A percentile compares a stretch with the other conserved stretches of the same genome.
Evolutionary conservation across 2,113 vertebrate species (phyloP).

Genomic region (Axis porcinus): DNA sequence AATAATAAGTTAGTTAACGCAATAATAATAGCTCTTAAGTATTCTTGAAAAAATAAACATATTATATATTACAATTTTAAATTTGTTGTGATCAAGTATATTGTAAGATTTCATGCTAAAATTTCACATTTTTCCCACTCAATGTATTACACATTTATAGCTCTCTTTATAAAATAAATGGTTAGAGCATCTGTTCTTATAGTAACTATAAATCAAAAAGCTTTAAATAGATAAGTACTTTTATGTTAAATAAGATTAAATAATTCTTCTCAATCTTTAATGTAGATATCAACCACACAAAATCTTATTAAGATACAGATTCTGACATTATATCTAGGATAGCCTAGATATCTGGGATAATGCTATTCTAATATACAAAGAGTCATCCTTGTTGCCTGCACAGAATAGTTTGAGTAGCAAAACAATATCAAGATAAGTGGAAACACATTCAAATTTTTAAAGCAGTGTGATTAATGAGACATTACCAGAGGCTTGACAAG

Average conservation of each 20-base stretch:
- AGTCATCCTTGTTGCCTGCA: not conserved
- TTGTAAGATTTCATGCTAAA: not conserved
- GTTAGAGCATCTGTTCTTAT: not conserved
- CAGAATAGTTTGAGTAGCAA: not conserved
- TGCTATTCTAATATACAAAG: not conserved
- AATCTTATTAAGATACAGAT: not conserved
- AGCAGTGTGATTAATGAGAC: not conserved
- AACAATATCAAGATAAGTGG: not conserved
- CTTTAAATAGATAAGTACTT: not conserved
- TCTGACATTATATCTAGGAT: not conserved
- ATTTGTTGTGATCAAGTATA: not conserved
- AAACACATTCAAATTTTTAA: not conserved
- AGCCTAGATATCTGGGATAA: not conserved
- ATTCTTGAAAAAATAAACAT: not conserved
- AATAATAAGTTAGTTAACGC: not conserved
- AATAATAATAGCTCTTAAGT: not conserved
- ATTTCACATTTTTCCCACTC: not conserved
- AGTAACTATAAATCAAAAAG: not conserved
- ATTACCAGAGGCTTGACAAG: not conserved
- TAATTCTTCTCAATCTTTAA: not conserved
- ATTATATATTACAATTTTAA: not conserved
- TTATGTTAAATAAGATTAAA: not conserved
- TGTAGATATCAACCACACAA: not conserved
- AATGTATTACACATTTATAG: not conserved
- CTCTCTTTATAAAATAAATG: not conserved